phyloP scores from a whole-genome alignment of 2,888 invertebrate genomes.

The Alviniconcha strummeri region DNA sequence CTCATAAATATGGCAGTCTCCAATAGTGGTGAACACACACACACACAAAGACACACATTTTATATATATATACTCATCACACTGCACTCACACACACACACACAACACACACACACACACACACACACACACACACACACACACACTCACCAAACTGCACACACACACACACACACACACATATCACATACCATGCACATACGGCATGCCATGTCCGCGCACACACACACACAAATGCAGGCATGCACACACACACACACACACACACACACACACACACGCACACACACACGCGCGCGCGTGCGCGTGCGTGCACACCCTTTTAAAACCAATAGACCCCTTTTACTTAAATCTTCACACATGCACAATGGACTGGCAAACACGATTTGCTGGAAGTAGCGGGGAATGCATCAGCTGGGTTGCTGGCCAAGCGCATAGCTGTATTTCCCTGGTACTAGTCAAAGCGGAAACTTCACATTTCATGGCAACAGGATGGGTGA shows the following conservation, averaged over 20 bases:
- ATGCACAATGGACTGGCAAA: background rate
- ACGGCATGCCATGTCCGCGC: background rate
- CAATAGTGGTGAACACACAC: too few relatives aligned
- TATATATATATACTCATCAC: too few relatives aligned
- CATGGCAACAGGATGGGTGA: background rate
- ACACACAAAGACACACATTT: too few relatives aligned
- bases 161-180: background rate
- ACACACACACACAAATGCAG: background rate
- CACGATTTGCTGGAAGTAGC: background rate
- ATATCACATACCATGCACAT: background rate
- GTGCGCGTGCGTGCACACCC: background rate
- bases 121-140: background rate
- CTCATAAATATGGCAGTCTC: too few relatives aligned
- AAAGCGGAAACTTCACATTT: background rate
- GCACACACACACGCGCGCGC: background rate
- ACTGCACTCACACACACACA: too few relatives aligned
- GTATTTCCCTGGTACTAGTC: background rate
- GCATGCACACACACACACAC: constrained; percentile 3
- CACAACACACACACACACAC: background rate
- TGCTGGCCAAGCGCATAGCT: background rate
- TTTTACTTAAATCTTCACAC: background rate
- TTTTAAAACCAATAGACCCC: background rate
- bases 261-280: constrained; percentile 13
- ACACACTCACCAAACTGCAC: background rate
- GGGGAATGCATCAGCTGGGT: background rate